These are phyloP conservation scores for Thalassophryne amazonica DNA, from an alignment of 2,797 vertebrate species.

Conservation along the genomic window DNA sequence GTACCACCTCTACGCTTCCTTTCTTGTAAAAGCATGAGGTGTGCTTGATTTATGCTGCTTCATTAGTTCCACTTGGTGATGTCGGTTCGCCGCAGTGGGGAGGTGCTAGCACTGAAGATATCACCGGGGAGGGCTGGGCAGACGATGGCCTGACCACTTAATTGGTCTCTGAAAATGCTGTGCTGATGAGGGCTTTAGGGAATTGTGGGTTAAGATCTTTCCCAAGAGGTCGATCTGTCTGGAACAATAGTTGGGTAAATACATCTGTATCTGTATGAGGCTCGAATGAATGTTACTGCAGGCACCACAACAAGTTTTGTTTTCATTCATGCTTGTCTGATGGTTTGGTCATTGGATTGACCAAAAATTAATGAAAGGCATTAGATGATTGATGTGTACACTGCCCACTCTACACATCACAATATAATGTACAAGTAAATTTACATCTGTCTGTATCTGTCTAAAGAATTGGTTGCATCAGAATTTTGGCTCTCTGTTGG, in stretches of 20 bases:
- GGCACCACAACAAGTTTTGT: too few species aligned
- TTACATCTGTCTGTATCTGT: too few species aligned
- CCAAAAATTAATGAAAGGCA: too few species aligned
- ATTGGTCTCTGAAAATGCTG: conserved; percentile 26
- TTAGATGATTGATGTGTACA: too few species aligned
- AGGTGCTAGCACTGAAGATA: conserved; percentile 22
- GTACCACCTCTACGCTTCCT: background rate
- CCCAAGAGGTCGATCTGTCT: background rate
- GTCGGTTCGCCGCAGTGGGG: conserved; percentile 6
- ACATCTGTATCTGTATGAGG: background rate
- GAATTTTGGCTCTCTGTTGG: too few species aligned
- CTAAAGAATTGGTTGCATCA: too few species aligned
- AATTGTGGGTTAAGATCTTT: background rate
- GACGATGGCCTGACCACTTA: conserved; percentile 20
- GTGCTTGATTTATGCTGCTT: conserved; percentile 33
- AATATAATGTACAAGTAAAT: too few species aligned
- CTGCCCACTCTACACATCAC: too few species aligned
- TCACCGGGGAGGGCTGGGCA: conserved; percentile 4
- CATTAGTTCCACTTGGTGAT: conserved; percentile 37
- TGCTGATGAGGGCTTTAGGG: background rate
- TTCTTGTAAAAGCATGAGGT: background rate
- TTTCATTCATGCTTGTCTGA: too few species aligned
- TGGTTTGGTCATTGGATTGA: too few species aligned
- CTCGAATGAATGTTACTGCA: too few species aligned
- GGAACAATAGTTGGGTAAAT: background rate